Evolutionary conservation across 2,113 vertebrate species (phyloP).

Genomic region (Oreotragus oreotragus): DNA sequence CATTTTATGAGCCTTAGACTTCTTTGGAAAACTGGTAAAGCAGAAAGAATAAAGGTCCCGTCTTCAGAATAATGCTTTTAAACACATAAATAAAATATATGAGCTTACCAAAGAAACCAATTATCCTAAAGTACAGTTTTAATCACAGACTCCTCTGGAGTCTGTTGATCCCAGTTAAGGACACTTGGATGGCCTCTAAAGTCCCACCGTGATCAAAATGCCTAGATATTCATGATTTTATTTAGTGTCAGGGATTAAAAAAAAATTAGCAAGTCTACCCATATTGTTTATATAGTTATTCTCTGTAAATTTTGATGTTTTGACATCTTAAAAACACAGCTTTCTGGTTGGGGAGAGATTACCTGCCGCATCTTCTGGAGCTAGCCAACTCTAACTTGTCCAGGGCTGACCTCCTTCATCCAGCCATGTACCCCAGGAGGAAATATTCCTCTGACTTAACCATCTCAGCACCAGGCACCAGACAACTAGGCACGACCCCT

Average conservation of each 20-base stretch:
- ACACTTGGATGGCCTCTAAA: background rate
- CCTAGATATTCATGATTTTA: background rate
- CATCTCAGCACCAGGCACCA: background rate
- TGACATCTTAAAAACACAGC: background rate
- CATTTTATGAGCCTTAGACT: background rate
- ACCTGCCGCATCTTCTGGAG: background rate
- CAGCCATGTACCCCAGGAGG: background rate
- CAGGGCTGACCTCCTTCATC: background rate
- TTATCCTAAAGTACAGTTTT: background rate
- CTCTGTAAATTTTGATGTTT: background rate
- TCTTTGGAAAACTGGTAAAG: background rate
- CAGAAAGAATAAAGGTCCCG: background rate
- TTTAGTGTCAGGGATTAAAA: background rate
- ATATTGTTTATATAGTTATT: background rate
- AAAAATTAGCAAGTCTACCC: background rate
- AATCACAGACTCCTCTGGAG: background rate
- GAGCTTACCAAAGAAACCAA: background rate
- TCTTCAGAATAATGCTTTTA: background rate
- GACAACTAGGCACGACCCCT: background rate
- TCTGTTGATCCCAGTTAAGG: background rate
- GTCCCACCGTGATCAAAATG: background rate
- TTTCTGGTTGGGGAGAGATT: background rate
- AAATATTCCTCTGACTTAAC: background rate
- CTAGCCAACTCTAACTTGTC: background rate
- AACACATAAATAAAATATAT: background rate